Percentiles rank a stretch among this genome's conserved stretches.
phyloP scores from a whole-genome alignment of 2,113 vertebrate species.

The Leptobrachium ailaonicum region DNA sequence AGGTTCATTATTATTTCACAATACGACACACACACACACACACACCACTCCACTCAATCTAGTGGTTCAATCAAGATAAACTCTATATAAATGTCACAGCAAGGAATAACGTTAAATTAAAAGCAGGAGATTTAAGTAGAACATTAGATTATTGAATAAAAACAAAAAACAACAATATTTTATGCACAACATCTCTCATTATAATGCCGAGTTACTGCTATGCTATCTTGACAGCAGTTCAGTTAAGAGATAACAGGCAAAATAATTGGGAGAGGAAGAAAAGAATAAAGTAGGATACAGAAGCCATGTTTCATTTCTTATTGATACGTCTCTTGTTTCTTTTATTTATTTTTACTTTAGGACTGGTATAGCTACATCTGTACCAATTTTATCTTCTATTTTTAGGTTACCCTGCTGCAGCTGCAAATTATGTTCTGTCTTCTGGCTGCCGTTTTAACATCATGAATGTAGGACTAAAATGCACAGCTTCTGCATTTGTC shows the following conservation, averaged over 20 bases:
- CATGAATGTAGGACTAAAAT: slow-evolving; percentile 33
- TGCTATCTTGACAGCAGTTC: slow-evolving; percentile 11
- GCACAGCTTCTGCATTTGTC: slow-evolving; percentile 22
- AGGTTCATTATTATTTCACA: too few species aligned
- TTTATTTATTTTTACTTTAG: neutral
- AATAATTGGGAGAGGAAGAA: neutral
- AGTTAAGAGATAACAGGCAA: neutral
- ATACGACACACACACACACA: too few species aligned
- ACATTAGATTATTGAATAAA: neutral
- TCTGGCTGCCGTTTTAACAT: slow-evolving; percentile 7
- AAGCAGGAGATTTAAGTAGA: neutral
- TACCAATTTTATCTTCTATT: neutral
- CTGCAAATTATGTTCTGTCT: neutral
- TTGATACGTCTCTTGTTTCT: neutral
- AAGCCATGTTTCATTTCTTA: neutral
- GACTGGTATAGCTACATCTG: neutral
- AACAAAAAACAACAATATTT: neutral
- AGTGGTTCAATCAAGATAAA: neutral
- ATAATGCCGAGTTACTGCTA: neutral
- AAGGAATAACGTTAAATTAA: neutral
- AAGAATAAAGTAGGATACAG: neutral
- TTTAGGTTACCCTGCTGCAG: neutral
- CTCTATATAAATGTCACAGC: neutral
- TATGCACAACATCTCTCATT: neutral
- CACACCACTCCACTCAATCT: neutral